Percentiles rank a stretch among this genome's conserved stretches.
Conservation (phyloP, 2,113 vertebrate species). For the Orycteropus afer region DNA sequence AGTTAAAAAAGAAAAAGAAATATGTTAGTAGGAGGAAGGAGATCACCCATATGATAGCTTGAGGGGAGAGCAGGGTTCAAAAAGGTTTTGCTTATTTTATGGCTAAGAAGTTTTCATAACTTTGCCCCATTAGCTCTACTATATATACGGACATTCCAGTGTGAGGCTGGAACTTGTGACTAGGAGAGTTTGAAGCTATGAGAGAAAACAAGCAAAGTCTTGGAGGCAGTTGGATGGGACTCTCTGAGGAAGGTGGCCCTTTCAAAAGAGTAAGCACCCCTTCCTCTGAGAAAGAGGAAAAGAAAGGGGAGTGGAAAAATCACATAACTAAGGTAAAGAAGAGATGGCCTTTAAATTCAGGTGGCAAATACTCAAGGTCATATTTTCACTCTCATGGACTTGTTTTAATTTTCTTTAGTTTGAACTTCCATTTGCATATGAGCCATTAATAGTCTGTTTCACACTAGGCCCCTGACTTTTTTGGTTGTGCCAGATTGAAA, state of each 20-base stretch:
- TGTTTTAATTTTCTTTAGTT: too few species aligned
- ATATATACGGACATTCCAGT: too few species aligned
- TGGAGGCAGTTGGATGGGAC: not conserved
- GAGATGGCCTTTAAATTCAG: too few species aligned
- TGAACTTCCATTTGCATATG: too few species aligned
- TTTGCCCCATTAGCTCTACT: too few species aligned
- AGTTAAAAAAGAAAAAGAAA: too few species aligned
- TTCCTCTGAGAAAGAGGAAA: not conserved
- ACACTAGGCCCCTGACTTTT: too few species aligned
- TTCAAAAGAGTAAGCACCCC: not conserved
- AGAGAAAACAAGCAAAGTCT: conserved; percentile 20
- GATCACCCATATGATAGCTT: not conserved
- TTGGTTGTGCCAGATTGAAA: too few species aligned
- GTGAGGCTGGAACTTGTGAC: not conserved
- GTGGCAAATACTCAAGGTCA: too few species aligned
- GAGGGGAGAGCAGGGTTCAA: not conserved
- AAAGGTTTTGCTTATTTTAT: conserved; percentile 32
- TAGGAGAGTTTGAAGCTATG: not conserved
- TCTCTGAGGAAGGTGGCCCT: not conserved
- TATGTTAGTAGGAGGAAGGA: not conserved
- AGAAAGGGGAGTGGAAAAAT: not conserved
- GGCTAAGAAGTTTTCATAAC: too few species aligned
- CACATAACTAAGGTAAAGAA: not conserved
- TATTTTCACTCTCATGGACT: too few species aligned
- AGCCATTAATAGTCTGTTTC: too few species aligned